Evolutionary conservation across 2,797 vertebrate genomes (phyloP).

Genomic region (Momotus momota): DNA sequence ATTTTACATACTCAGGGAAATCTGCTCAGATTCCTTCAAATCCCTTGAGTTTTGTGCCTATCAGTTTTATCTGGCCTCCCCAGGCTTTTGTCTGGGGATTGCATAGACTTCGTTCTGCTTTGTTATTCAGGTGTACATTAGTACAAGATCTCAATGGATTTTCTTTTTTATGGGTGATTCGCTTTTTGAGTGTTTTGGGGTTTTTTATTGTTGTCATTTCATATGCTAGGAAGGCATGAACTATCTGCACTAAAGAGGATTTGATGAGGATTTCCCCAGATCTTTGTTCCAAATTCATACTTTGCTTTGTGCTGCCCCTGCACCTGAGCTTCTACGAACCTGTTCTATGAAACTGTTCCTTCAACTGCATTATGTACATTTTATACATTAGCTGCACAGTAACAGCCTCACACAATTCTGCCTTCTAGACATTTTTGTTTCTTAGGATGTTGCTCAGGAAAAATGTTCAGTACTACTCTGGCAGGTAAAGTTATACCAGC

Average conservation of each 20-base stretch:
- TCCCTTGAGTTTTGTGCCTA: not conserved
- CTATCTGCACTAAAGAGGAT: not conserved
- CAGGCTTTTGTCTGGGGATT: not conserved
- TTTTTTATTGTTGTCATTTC: not conserved
- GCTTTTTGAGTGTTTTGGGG: accelerated
- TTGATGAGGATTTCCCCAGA: not conserved
- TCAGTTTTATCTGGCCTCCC: not conserved
- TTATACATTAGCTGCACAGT: not conserved
- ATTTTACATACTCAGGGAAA: not conserved
- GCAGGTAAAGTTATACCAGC: not conserved
- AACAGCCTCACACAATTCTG: not conserved
- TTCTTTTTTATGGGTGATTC: not conserved
- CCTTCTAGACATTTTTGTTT: not conserved
- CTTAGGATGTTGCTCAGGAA: not conserved
- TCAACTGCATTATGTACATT: not conserved
- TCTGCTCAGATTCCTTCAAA: not conserved
- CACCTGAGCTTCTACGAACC: not conserved
- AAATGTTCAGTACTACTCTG: not conserved
- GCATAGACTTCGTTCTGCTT: not conserved
- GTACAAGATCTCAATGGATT: not conserved
- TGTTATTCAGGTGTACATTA: not conserved
- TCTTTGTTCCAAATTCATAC: not conserved
- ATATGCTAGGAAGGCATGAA: not conserved
- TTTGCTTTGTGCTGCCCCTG: not conserved
- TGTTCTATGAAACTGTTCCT: not conserved